Base-by-base conservation (phyloP, 1,140 invertebrate species). In the Chlorops oryzae region DNA sequence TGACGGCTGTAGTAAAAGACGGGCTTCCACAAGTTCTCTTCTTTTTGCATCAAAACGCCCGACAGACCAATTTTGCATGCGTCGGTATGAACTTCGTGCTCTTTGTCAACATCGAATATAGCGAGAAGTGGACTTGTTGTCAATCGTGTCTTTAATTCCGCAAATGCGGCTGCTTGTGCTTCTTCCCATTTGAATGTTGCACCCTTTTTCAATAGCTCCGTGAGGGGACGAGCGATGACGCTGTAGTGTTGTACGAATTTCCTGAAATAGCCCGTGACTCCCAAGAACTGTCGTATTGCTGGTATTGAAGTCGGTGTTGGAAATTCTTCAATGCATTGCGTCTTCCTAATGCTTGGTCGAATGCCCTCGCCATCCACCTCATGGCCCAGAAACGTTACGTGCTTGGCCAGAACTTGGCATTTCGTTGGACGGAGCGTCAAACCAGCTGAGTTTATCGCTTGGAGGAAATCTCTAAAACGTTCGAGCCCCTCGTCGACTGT, bases 181-280 rank as follows among this genome's bases (percentile, higher is more conserved):
- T 21, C 17, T 10, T 21, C 23, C 45, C 28, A 37, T 15, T 23
- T 20, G 13, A 47, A 37, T 3, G 17, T 5, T 9, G 43, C 47
- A 35, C 49, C 42, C 40, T 70, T 71, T 34, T 45, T 50, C 12
- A 55, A 39, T 9, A 71, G 43, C 10, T 55, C 23, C 1, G 59
- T 59, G 12, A 72, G 51, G 13, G 59, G 61, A 2, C 39, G 56
- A 5, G 58, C 59, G 41, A 55, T 59, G 6, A 17, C 27, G 0
- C 64, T 56, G 41, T 62, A 73, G n/a, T 56, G 25, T 32, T 43
- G 12, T 3, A 72, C 57, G 34, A 72, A 73, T 39, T 54, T 54
- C 1, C 67, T 34, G 37, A 74, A 74, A 50, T 66, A 73, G 24
- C 68, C 58, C 0, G 62, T 65, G 0, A 73, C 28, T 1, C 67